A percentile compares a stretch with the other conserved stretches of the same genome.
These are phyloP conservation scores for Sigmodon hispidus DNA, from an alignment of 2,113 vertebrate genomes.

Conservation along the genomic window DNA sequence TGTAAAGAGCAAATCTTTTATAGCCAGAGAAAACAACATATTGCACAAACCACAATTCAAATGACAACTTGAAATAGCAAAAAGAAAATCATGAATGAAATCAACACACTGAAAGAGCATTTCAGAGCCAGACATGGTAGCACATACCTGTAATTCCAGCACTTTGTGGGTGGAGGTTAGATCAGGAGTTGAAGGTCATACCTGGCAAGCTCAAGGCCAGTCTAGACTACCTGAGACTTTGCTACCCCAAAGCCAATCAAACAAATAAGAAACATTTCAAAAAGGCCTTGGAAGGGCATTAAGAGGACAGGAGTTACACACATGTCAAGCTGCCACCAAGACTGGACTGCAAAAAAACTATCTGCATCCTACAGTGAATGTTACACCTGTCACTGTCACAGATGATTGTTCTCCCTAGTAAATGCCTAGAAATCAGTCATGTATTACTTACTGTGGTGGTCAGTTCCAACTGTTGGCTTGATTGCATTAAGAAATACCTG, in stretches of 20 bases:
- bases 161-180: neutral
- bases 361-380: neutral
- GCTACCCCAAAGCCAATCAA: neutral
- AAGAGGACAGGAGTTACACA: neutral
- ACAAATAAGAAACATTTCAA: neutral
- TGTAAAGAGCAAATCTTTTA: neutral
- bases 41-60: neutral
- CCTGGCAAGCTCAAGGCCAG: neutral
- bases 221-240: neutral
- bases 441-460: neutral
- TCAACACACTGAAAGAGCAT: neutral
- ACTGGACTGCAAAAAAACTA: neutral
- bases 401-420: neutral
- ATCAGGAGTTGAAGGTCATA: neutral
- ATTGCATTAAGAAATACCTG: neutral
- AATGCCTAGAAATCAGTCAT: neutral
- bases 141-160: neutral
- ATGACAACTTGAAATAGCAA: neutral
- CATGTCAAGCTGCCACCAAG: neutral
- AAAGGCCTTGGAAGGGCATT: neutral
- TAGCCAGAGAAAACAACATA: neutral
- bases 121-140: neutral
- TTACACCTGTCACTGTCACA: neutral
- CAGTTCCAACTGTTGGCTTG: neutral
- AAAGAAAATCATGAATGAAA: neutral